Base-by-base conservation (phyloP, 1,140 invertebrate species). In the Heliconius hewitsoni region DNA sequence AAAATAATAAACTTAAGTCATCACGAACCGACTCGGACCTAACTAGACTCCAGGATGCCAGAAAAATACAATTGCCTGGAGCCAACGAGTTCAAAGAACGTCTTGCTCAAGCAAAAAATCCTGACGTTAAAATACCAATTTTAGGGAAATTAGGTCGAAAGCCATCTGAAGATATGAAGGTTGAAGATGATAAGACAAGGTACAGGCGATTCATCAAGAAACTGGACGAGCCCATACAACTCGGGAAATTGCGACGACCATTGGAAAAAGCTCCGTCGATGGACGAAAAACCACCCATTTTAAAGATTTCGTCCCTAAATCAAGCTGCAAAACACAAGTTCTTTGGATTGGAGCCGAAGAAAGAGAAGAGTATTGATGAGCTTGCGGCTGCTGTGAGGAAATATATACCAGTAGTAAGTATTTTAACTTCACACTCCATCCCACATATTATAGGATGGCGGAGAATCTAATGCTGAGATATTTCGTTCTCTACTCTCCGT, bases 21-120 rank as follows among this genome's bases (percentile, higher is more conserved):
- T 95, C 93, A 0, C 86, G 89, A 86, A 95, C 94, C 0, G 94
- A 95, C 50, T 95, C 94, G 0, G 94, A 95, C 42, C 73, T 95
- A 1, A 85, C 87, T 0, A 88, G 85, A 73, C 86, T 90, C 1
- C 88, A 90, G 52, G 88, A 91, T 42, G 85, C 84, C 19, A 72
- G 71, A 9, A 72, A 72, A 72, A 72, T 92, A 3, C 85, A 89
- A 73, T 71, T 94, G 75, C 93, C 93, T 76, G 86, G 91, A 70
- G 92, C 91, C 2, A 88, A 86, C 81, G 93, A 94, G 37, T 79
- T 94, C 2, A 93, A 94, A 57, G 92, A 93, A 50, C 83, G 89
- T n/a, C 71, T 93, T 1, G 86, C 77, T 60, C 89, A 94, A 86
- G 89, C 88, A 2, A 93, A 90, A 39, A 94, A 91, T 71, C 77